Base-by-base conservation (phyloP, 1,140 invertebrate genomes). In the Drosophila sproati region DNA sequence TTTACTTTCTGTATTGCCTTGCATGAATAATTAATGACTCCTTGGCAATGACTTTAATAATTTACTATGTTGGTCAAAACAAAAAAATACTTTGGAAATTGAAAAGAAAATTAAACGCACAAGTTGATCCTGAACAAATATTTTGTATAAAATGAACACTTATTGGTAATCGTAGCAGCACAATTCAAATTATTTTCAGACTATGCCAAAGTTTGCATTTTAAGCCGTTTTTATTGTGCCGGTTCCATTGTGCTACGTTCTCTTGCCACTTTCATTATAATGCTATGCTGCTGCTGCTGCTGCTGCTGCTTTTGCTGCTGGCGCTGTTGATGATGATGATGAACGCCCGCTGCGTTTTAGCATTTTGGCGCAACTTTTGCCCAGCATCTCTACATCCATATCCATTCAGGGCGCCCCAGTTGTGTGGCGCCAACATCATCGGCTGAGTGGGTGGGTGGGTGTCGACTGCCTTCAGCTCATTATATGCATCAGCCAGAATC, bases 291-390 rank as follows among this genome's bases (percentile, higher is more conserved):
- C 56, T 57, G 37, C 32, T 37, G 12, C 1, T 28, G 28, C 29
- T 31, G 47, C 20, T 55, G 63, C 37, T n/a, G 48, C n/a, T 20
- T 20, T 20, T 20, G 20, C 20, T 20, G 20, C 20, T 20, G 20
- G 20, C 20, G 20, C 51, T 43, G 56, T 52, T 68, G 64, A 51
- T 74, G 80, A 59, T 72, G 70, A 63, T 75, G 78, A 78, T 80
- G 73, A 66, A 66, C 80, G 55, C 83, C 85, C 80, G 80, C 85
- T 88, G 83, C 62, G 80, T 83, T 83, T 80, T 78, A 88, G 66
- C 80, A 83, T 88, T 88, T 88, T 78, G 80, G 77, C 67, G 80
- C 64, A 89, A 80, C 63, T 79, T 82, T 80, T 63, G 64, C 55
- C 64, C 54, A 80, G 82, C 79, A 78, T 61, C 54, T 57, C 50